Evolutionary conservation across 2,797 vertebrate genomes (phyloP).

Genomic region (Taeniopygia guttata): DNA sequence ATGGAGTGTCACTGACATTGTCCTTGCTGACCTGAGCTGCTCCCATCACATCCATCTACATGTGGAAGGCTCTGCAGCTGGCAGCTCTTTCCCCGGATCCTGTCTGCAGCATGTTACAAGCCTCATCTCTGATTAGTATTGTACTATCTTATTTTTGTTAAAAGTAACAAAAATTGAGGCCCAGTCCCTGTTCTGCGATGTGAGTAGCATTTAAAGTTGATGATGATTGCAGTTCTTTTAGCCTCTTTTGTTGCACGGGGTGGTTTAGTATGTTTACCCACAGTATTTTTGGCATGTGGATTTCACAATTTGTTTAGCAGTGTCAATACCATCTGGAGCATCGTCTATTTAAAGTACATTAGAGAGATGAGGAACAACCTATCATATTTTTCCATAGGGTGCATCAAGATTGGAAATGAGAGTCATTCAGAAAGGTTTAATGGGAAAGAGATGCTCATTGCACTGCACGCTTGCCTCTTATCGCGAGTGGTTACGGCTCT

Average conservation of each 20-base stretch:
- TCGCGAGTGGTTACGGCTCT: neutral
- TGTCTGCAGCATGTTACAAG: neutral
- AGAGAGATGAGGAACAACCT: conserved; percentile 68
- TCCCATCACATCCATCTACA: neutral
- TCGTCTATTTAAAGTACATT: conserved; percentile 71
- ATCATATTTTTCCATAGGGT: conserved; percentile 67
- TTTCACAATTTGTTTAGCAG: conserved; percentile 71
- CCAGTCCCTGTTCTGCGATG: conserved; percentile 7
- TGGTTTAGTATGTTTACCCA: conserved; percentile 74
- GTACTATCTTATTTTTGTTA: conserved; percentile 59
- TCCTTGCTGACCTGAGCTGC: conserved; percentile 18
- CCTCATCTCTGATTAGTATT: conserved; percentile 37
- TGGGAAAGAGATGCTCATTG: conserved; percentile 33
- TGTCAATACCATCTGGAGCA: conserved; percentile 79
- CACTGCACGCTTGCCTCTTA: neutral
- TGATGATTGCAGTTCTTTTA: conserved; percentile 67
- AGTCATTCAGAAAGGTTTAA: conserved; percentile 63
- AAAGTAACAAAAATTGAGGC: conserved; percentile 63
- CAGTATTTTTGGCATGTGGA: conserved; percentile 68
- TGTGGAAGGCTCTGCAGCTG: conserved; percentile 38
- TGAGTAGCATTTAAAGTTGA: conserved; percentile 64
- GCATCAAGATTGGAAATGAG: conserved; percentile 66
- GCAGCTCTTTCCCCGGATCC: neutral
- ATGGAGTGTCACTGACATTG: neutral
- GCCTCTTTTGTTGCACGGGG: conserved; percentile 63